Evolutionary conservation across 2,797 vertebrate genomes (phyloP), one percentile per base, ranked within the genome.

Genomic region (Aulostomus chinensis): DNA sequence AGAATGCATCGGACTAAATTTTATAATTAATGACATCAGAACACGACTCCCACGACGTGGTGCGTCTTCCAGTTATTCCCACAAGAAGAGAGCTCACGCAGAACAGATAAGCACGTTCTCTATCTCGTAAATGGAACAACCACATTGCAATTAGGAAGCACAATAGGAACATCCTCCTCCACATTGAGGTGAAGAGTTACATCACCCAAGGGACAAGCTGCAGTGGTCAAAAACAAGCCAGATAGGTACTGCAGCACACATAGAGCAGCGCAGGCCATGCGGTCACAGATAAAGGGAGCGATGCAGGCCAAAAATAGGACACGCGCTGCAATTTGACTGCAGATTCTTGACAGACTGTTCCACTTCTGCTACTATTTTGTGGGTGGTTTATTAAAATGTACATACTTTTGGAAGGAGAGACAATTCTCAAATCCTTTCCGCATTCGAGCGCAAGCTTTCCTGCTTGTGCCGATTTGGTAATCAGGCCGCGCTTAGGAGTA

Each of bases 141-240:
- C 87, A 88, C 85, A 84, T 84, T 85, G 88, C 83, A 90, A 90
- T 91, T 90, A 90, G 88, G 88, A 91, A 92, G 86, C 84, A 92
- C 88, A 91, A 90, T 91, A 88, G 87, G 83, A 90, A 89, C 88
- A 90, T 91, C 85, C 86, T 88, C 81, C 86, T 86, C 79, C 84
- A 86, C 73, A 82, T 73, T 70, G 78, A 81, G 85, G 84, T 87
- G 84, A 89, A 85, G 76, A 87, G 85, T 90, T 88, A 86, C 80
- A 80, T 52, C 73, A 72, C 89, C 83, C 85, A n/a, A 25, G 90
- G 86, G 89, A 91, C 72, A 80, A 66, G 69, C 68, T 77, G 69
- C 81, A 58, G 71, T 69, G 62, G 65, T 82, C 81, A 79, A 88
- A 87, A 89, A 90, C 88, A 90, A 89, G 75, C 74, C 59, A 64